A percentile compares a stretch with the other conserved stretches of the same genome.
phyloP scores from a whole-genome alignment of 2,888 invertebrate genomes.

The Pristionchus japonicus region DNA sequence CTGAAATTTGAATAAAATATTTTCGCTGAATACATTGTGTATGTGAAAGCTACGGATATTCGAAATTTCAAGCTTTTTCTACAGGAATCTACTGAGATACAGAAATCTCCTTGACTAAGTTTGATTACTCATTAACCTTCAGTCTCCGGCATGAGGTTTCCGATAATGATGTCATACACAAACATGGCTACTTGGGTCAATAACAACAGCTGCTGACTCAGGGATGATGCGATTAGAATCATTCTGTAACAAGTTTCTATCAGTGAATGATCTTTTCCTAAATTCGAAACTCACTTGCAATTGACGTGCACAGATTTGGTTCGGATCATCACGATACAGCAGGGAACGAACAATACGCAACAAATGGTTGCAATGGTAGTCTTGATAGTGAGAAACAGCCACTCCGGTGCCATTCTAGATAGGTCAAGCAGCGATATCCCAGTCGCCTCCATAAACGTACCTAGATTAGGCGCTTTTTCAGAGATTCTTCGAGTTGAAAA shows the following conservation, averaged over 20 bases:
- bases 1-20: too few species aligned
- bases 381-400: background rate
- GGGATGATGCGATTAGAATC: background rate
- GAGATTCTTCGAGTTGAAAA: background rate
- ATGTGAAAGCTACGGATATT: background rate
- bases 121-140: background rate
- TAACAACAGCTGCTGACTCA: background rate
- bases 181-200: background rate
- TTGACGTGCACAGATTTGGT: background rate
- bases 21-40: too few species aligned
- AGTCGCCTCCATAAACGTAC: background rate
- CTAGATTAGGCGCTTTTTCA: background rate
- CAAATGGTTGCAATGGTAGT: background rate
- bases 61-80: background rate
- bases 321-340: background rate
- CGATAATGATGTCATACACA: background rate
- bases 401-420: background rate
- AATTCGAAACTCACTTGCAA: slow-evolving; percentile 36
- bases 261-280: too few species aligned
- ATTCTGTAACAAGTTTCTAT: background rate
- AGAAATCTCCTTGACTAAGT: background rate
- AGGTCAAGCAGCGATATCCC: background rate
- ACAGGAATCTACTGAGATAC: background rate
- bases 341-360: background rate
- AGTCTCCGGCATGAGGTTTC: background rate